Evolutionary conservation across 2,888 invertebrate species (phyloP).

Genomic region (Saturnia pavonia): DNA sequence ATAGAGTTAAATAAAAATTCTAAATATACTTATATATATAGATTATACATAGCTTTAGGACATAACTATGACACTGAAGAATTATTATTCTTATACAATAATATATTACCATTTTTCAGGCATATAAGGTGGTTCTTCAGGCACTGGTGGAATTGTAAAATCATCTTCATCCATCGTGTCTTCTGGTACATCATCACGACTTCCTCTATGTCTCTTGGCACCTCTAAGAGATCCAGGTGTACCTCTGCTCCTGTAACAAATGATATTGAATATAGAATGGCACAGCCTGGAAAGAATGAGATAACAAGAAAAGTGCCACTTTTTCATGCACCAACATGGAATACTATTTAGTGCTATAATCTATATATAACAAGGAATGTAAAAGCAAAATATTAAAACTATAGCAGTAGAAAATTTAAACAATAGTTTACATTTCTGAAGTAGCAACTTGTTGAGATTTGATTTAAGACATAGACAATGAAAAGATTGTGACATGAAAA

Average conservation of each 20-base stretch:
- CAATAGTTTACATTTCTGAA: too few relatives aligned
- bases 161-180: slow-evolving; percentile 80
- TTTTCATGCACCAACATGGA: too few relatives aligned
- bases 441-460: too few relatives aligned
- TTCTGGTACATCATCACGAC: slow-evolving; percentile 74
- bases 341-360: too few relatives aligned
- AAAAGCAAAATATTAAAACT: too few relatives aligned
- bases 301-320: background rate
- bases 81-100: slow-evolving; percentile 1
- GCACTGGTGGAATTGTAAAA: slow-evolving; percentile 81
- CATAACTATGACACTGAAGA: background rate
- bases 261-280: background rate
- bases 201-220: slow-evolving; percentile 75
- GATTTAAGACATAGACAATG: too few relatives aligned
- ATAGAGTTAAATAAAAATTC: background rate
- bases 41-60: too few relatives aligned
- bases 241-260: slow-evolving; percentile 56
- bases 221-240: slow-evolving; percentile 76
- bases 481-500: too few relatives aligned
- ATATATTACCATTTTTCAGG: slow-evolving; percentile 88
- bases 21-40: background rate
- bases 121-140: slow-evolving; percentile 90
- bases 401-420: too few relatives aligned
- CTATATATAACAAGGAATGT: too few relatives aligned
- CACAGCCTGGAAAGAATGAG: background rate